These are phyloP conservation scores for Nysson spinosus DNA, from an alignment of 2,888 invertebrate genomes.

Conservation along the genomic window DNA sequence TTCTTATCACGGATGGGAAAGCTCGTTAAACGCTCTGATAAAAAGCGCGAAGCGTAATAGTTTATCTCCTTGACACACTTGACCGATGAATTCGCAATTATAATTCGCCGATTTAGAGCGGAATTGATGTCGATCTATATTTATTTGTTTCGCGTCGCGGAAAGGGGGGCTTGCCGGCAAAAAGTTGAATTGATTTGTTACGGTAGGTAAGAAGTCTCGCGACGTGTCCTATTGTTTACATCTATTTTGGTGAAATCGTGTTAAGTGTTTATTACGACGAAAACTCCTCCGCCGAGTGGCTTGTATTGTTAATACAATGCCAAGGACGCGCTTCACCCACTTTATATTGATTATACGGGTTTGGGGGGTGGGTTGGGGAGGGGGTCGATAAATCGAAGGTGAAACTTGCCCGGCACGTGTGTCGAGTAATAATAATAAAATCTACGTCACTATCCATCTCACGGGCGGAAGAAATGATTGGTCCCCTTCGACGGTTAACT, in stretches of 20 bases:
- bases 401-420: slow-evolving; percentile 18
- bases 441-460: neutral
- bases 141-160: neutral
- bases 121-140: neutral
- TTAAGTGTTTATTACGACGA: slow-evolving; percentile 8
- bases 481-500: slow-evolving; percentile 3
- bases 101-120: neutral
- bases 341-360: slow-evolving; percentile 38
- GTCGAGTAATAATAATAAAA: slow-evolving; percentile 30
- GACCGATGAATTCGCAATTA: slow-evolving; percentile 5
- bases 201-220: too few relatives aligned
- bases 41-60: slow-evolving; percentile 4
- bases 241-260: neutral
- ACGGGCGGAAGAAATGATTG: neutral
- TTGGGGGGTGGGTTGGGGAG: too few relatives aligned
- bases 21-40: neutral
- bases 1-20: neutral
- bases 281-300: slow-evolving; percentile 10
- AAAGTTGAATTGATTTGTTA: too few relatives aligned
- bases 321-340: slow-evolving; percentile 43
- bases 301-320: slow-evolving; percentile 42
- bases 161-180: too few relatives aligned
- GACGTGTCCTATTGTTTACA: neutral
- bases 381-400: slow-evolving; percentile 63
- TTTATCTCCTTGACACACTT: slow-evolving; percentile 15